These are phyloP conservation scores for Hoplostethus mediterraneus DNA, from an alignment of 2,797 vertebrate genomes.

Conservation along the genomic window DNA sequence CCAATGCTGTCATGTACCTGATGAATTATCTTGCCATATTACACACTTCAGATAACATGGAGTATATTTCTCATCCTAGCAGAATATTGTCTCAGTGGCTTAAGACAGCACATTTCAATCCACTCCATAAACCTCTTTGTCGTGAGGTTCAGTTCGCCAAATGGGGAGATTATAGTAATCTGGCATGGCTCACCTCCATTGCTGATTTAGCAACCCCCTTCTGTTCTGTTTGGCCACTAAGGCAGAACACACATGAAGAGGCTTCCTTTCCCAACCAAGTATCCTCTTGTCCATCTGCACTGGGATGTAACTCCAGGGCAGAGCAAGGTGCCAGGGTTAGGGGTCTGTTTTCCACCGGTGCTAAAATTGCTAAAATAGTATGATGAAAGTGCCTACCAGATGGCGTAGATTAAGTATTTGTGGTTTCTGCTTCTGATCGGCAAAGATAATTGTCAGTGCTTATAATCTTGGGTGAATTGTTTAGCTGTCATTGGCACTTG, in stretches of 20 bases:
- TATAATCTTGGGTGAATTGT: constrained; percentile 23
- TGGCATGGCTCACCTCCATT: constrained; percentile 62
- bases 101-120: constrained; percentile 42
- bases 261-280: constrained; percentile 28
- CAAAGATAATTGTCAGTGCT: constrained; percentile 28
- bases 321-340: constrained; percentile 23
- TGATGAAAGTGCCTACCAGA: neutral
- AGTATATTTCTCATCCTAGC: constrained; percentile 27
- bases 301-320: constrained; percentile 8
- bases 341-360: constrained; percentile 30
- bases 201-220: constrained; percentile 60
- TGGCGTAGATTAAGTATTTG: neutral
- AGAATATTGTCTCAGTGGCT: constrained; percentile 14
- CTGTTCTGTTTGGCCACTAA: constrained; percentile 48
- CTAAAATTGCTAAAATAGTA: constrained; percentile 10
- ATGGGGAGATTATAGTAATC: constrained; percentile 79
- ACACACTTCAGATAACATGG: constrained; percentile 2
- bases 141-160: constrained; percentile 52
- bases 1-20: neutral
- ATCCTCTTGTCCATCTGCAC: constrained; percentile 36
- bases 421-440: constrained; percentile 20
- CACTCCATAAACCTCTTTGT: constrained; percentile 71
- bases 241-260: constrained; percentile 17
- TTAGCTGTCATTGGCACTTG: constrained; percentile 38
- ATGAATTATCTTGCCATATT: constrained; percentile 17